phyloP scores from a whole-genome alignment of 2,113 vertebrate species.

The Coturnix japonica region DNA sequence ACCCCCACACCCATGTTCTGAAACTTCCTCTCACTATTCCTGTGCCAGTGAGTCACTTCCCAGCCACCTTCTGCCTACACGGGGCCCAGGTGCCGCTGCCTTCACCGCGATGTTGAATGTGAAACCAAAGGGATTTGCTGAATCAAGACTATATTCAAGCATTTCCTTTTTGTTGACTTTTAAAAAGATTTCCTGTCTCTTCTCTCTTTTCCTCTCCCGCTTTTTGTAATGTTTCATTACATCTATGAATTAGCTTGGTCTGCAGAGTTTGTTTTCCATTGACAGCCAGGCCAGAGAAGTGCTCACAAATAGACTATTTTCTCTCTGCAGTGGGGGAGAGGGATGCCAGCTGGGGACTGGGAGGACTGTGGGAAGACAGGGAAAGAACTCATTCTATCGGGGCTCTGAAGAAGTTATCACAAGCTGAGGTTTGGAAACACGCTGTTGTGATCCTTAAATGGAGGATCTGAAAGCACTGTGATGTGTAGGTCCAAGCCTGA shows the following conservation, averaged over 20 bases:
- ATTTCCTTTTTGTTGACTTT: neutral
- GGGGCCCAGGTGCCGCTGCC: neutral
- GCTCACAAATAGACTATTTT: neutral
- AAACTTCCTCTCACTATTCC: neutral
- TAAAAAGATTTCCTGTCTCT: neutral
- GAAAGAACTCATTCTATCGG: neutral
- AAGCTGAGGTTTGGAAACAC: neutral
- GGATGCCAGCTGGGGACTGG: neutral
- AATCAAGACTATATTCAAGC: constrained; percentile 3
- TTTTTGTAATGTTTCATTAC: neutral
- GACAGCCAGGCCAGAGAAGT: neutral
- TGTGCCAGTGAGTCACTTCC: constrained; percentile 32
- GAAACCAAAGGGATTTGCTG: constrained; percentile 10
- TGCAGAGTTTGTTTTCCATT: neutral
- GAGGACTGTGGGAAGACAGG: neutral
- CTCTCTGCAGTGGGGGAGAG: neutral
- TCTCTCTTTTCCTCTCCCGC: neutral
- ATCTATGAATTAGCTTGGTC: neutral
- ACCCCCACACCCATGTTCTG: neutral
- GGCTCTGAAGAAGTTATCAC: neutral
- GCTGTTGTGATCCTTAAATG: neutral
- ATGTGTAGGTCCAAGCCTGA: neutral
- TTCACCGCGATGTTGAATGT: neutral
- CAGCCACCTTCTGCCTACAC: constrained; percentile 24
- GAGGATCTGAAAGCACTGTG: neutral